Percentiles rank a stretch among this genome's conserved stretches.
Conservation (phyloP, 2,888 invertebrate genomes). For the Leucophenga montana region DNA sequence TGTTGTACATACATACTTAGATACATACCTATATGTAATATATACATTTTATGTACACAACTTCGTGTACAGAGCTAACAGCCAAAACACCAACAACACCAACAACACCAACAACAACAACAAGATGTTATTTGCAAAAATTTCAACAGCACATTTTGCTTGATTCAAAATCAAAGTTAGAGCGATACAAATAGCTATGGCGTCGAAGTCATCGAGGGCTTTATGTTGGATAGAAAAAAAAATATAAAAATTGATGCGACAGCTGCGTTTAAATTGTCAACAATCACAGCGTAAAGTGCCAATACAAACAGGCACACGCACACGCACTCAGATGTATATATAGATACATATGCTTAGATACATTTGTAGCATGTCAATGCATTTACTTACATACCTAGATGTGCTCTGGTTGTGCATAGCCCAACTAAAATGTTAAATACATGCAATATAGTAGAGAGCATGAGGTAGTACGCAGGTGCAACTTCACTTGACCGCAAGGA, state of each 20-base stretch:
- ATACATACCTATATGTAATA: no score
- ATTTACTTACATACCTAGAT: neutral
- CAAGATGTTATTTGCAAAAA: constrained; percentile 14
- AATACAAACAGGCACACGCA: constrained; percentile 27
- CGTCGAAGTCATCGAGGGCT: neutral
- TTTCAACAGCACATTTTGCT: constrained; percentile 30
- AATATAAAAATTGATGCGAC: constrained; percentile 16
- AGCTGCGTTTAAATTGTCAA: constrained; percentile 34
- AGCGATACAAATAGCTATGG: neutral
- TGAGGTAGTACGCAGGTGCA: constrained; percentile 23
- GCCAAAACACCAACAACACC: neutral
- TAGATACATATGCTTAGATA: neutral
- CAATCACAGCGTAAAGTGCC: constrained; percentile 36
- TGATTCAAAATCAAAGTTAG: constrained; percentile 16
- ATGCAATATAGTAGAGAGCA: neutral
- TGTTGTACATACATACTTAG: neutral
- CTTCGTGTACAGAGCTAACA: neutral
- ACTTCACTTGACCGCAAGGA: constrained; percentile 33
- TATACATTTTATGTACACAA: neutral
- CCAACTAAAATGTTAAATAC: constrained; percentile 28
- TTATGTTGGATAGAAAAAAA: constrained; percentile 5
- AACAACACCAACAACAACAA: constrained; percentile 1
- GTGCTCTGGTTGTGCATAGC: no score
- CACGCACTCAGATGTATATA: neutral
- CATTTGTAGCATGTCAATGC: neutral